phyloP scores from a whole-genome alignment of 2,797 vertebrate species.

The Psittacula echo region DNA sequence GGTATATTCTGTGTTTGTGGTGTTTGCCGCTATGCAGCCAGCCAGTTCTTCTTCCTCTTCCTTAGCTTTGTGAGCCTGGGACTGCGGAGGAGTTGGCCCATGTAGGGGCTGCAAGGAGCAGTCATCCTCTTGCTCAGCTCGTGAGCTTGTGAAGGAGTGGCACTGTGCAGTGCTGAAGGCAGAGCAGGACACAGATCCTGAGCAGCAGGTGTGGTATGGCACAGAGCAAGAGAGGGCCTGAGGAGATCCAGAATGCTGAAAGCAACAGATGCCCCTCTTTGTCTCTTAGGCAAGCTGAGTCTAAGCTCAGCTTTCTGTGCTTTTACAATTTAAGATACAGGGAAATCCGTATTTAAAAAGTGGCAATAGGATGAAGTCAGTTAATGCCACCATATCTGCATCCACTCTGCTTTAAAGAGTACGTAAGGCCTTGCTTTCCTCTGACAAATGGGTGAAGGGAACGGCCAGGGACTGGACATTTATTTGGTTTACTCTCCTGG shows the following conservation, averaged over 20 bases:
- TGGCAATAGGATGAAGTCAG: neutral
- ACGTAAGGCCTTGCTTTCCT: neutral
- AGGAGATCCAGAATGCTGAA: neutral
- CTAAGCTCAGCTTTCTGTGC: neutral
- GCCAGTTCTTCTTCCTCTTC: neutral
- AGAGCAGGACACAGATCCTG: neutral
- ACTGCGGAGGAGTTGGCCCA: neutral
- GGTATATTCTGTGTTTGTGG: neutral
- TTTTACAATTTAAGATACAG: neutral
- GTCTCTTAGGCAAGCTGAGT: neutral
- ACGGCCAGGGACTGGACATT: neutral
- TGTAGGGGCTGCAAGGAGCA: neutral
- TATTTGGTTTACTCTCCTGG: constrained; percentile 3
- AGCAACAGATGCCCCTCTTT: neutral
- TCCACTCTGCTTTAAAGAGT: neutral
- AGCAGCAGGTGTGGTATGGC: neutral
- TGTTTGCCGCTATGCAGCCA: neutral
- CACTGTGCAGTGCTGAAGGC: neutral
- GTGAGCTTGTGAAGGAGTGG: neutral
- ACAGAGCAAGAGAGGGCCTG: neutral
- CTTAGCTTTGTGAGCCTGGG: neutral
- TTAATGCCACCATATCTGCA: neutral
- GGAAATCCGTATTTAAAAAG: neutral
- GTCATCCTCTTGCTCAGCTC: neutral
- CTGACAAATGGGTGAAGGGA: neutral